phyloP scores from a whole-genome alignment of 2,888 invertebrate genomes.

The Lasioglossum oenotherae region DNA sequence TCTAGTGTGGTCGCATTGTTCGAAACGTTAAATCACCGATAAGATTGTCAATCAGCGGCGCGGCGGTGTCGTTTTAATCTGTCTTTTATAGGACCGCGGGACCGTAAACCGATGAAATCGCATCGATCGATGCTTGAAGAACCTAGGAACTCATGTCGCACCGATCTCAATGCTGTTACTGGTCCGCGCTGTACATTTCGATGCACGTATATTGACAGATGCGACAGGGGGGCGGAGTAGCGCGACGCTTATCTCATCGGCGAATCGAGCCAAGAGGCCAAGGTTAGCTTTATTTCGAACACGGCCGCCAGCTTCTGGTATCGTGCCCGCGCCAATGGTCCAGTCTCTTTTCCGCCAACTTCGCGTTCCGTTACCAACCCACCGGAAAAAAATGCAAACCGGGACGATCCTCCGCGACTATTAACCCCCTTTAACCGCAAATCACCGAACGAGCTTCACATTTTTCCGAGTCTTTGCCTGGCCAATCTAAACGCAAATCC shows the following conservation, averaged over 20 bases:
- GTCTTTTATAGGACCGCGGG: slow-evolving; percentile 21
- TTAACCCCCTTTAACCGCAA: slow-evolving; percentile 39
- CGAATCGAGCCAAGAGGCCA: slow-evolving; percentile 66
- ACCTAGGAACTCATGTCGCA: slow-evolving; percentile 33
- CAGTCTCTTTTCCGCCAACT: slow-evolving; percentile 28
- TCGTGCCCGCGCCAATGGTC: slow-evolving; percentile 46
- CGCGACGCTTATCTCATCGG: slow-evolving; percentile 49
- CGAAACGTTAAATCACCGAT: background rate
- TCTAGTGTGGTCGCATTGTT: background rate
- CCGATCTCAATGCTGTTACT: slow-evolving; percentile 32
- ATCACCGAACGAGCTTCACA: background rate
- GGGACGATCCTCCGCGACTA: slow-evolving; percentile 24
- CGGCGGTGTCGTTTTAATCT: slow-evolving; percentile 28
- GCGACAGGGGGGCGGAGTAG: slow-evolving; percentile 44
- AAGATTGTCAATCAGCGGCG: background rate
- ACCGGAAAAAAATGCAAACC: slow-evolving; percentile 52
- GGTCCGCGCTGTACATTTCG: slow-evolving; percentile 13
- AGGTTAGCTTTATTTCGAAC: slow-evolving; percentile 66
- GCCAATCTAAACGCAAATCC: background rate
- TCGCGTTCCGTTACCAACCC: slow-evolving; percentile 14
- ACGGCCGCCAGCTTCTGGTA: slow-evolving; percentile 31
- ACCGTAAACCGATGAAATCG: slow-evolving; percentile 26
- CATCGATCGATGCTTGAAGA: slow-evolving; percentile 9
- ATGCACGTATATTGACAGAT: slow-evolving; percentile 40
- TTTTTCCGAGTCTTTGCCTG: background rate